A percentile compares a stretch with the other conserved stretches of the same genome.
Conservation (phyloP, 2,113 vertebrate genomes). For the Nerophis lumbriciformis region DNA sequence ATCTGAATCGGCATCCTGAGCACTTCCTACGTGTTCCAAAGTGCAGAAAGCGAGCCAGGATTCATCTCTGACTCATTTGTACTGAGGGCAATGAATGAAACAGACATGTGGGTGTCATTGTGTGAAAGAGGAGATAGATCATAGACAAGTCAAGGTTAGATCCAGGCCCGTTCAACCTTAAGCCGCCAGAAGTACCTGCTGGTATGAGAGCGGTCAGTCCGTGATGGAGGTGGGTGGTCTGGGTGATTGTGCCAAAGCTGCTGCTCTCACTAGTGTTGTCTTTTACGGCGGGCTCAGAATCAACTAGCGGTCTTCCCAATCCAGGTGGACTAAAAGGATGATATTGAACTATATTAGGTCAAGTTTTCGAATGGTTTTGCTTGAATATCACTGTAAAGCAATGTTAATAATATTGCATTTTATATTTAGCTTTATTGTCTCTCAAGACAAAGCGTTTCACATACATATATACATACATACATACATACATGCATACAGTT, state of each 20-base stretch:
- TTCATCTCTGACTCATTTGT: not conserved
- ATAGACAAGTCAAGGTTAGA: conserved; percentile 14
- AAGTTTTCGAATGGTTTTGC: not conserved
- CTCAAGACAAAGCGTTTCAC: no score
- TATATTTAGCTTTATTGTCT: no score
- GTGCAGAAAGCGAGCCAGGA: not conserved
- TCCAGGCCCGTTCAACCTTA: not conserved
- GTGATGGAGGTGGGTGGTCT: conserved; percentile 36
- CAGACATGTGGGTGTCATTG: not conserved
- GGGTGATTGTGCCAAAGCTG: conserved; percentile 17
- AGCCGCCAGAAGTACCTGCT: conserved; percentile 53
- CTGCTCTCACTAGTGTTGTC: conserved; percentile 62
- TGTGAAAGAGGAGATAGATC: conserved; percentile 6
- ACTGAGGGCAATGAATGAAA: not conserved
- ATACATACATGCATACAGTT: no score
- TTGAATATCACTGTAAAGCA: not conserved
- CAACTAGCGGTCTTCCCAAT: conserved; percentile 18
- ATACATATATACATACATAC: no score
- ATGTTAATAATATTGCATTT: no score
- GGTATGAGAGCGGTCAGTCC: conserved; percentile 19
- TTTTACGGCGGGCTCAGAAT: conserved; percentile 47
- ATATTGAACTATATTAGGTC: not conserved
- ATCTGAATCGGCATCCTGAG: not conserved
- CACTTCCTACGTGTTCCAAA: not conserved
- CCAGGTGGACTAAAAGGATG: no score